Percentiles rank a stretch among this genome's conserved stretches.
Evolutionary conservation across 1,140 invertebrate species (phyloP).

Genomic region (Drosophila asahinai): DNA sequence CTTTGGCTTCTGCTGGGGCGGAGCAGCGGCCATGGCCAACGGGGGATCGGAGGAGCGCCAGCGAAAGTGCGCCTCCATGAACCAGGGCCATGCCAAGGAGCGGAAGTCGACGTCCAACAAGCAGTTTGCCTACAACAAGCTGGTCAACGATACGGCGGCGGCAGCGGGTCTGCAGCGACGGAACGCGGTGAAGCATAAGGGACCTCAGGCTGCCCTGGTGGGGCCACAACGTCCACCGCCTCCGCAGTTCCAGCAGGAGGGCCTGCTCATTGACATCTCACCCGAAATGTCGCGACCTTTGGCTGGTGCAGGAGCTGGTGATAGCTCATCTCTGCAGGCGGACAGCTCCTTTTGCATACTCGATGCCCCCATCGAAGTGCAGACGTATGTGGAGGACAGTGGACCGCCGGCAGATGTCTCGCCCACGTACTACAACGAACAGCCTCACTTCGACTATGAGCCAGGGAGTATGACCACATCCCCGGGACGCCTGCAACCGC

Average conservation of each 20-base stretch:
- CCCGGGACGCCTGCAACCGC: constrained; percentile 77
- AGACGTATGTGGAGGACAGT: constrained; percentile 72
- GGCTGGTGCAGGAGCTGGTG: constrained; percentile 15
- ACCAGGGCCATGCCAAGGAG: constrained; percentile 83
- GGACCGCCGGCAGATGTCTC: constrained; percentile 38
- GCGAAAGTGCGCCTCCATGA: constrained; percentile 85
- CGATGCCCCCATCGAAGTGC: constrained; percentile 91
- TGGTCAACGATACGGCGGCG: constrained; percentile 87
- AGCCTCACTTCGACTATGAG: constrained; percentile 59
- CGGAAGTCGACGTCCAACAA: constrained; percentile 86
- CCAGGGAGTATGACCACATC: constrained; percentile 20
- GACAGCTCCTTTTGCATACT: constrained; percentile 87
- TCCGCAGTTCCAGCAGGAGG: constrained; percentile 86
- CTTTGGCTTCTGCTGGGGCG: constrained; percentile 94
- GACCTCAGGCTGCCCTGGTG: constrained; percentile 10
- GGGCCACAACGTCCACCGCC: constrained; percentile 86
- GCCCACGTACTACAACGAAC: constrained; percentile 68
- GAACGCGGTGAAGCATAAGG: constrained; percentile 58
- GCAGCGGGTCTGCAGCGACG: constrained; percentile 61
- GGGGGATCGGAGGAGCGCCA: constrained; percentile 59
- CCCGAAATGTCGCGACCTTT: constrained; percentile 85
- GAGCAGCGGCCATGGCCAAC: constrained; percentile 87
- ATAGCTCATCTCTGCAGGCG: constrained; percentile 67
- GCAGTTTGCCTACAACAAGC: constrained; percentile 92
- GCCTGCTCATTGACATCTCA: constrained; percentile 88